Conservation (phyloP, 1,140 invertebrate species). For the Drosophila melanica region DNA sequence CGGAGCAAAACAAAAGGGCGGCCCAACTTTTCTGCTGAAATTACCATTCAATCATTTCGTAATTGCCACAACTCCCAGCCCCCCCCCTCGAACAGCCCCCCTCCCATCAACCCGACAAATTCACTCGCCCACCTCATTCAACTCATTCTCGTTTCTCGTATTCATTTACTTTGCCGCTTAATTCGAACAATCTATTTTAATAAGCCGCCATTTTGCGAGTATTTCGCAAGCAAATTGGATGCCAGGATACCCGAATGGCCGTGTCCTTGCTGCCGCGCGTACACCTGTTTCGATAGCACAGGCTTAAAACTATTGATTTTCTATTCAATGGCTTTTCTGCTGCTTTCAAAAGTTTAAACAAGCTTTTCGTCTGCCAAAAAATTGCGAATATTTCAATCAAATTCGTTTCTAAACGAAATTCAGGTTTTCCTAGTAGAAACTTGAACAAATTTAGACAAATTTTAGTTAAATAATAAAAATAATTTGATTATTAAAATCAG, state of each 20-base stretch:
- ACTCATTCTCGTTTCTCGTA: conserved; percentile 5
- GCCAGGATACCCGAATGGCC: background rate
- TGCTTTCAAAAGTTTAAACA: background rate
- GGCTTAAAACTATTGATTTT: conserved; percentile 50
- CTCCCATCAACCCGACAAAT: background rate
- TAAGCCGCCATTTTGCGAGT: conserved; percentile 50
- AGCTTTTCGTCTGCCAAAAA: conserved; percentile 32
- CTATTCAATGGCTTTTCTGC: conserved; percentile 15
- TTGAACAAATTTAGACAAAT: too few species aligned
- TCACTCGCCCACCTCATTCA: conserved; percentile 24
- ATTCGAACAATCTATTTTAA: conserved; percentile 78
- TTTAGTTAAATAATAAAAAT: too few species aligned
- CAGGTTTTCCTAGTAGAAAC: too few species aligned
- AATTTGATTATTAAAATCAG: background rate
- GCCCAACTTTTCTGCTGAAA: conserved; percentile 69
- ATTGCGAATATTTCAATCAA: conserved; percentile 11
- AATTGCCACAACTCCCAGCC: conserved; percentile 55
- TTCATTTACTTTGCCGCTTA: conserved; percentile 65
- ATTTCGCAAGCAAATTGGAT: conserved; percentile 68
- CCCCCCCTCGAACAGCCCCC: background rate
- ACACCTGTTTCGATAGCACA: conserved; percentile 18
- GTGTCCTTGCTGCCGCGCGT: background rate
- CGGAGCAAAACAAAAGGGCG: conserved; percentile 49
- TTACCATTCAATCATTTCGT: conserved; percentile 84
- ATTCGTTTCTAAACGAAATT: background rate